Base-by-base conservation (phyloP, 92 coral and sea anemone genomes). In the Epizoanthus fatuus region DNA sequence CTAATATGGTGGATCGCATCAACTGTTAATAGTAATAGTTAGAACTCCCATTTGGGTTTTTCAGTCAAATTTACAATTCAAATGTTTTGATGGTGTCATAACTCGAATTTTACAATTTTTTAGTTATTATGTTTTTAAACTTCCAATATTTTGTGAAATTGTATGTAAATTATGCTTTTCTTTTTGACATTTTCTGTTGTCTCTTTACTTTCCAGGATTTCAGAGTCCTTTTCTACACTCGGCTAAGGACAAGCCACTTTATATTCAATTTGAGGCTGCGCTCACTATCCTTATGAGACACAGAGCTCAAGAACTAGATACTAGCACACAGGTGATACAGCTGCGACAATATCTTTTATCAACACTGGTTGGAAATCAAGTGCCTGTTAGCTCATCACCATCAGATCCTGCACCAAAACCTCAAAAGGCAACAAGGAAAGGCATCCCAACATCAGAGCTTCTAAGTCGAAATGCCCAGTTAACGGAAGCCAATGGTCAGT, bases 371-470 rank as follows among this genome's bases (percentile, higher is more conserved):
- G 38, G 68, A 12, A 62, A 62, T 62, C 7, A 5, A 62, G 38
- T n/a, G 68, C 25, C 25, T 22, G 25, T 22, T 22, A 22, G 25
- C 25, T 22, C 25, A 22, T 22, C 25, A 22, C 25, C 25, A 22
- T 22, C 25, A 22, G 25, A 22, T 22, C 25, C 25, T 22, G 68
- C 68, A 25, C 68, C 17, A 10, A 62, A 20, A 62, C 39, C 25
- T 37, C 68, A 25, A 62, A 62, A 62, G 25, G 68, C 39, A 17
- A 17, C 68, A 62, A 62, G 68, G 32, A 62, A 62, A 62, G 68
- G 68, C 32, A 62, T 62, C 8, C 68, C 68, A 4, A 62, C 68
- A 37, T 62, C 68, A 17, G 68, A 62, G 38, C 32, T 62, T 62
- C 25, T 62, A 62, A 37, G 32, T 62, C 17, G 68, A 62, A 62